Conservation (phyloP, 2,888 invertebrate genomes). For the Cremastinae sp. region DNA sequence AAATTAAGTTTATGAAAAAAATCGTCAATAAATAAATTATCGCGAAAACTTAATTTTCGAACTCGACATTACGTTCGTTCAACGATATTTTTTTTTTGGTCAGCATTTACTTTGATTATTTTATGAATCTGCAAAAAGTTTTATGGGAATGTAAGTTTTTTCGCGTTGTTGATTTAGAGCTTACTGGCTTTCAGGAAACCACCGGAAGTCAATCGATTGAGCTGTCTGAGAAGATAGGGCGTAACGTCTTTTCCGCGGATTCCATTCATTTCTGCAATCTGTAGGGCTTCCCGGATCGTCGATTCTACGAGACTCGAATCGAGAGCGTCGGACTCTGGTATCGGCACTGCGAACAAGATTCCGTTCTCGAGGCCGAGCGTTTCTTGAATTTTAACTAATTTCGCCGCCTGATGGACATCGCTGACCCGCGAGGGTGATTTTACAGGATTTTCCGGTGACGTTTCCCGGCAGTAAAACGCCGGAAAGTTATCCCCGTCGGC, state of each 20-base stretch:
- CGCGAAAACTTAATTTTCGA: too few species aligned
- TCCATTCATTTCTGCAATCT: conserved; percentile 83
- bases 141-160: too few species aligned
- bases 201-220: conserved; percentile 91
- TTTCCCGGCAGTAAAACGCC: conserved; percentile 93
- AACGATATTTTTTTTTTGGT: not conserved
- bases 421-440: conserved; percentile 87
- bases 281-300: conserved; percentile 87
- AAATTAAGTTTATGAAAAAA: too few species aligned
- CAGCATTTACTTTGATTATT: too few species aligned
- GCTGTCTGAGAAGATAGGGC: conserved; percentile 91
- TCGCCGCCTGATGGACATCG: conserved; percentile 86
- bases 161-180: conserved; percentile 73
- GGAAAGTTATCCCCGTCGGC: conserved; percentile 89
- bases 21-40: too few species aligned
- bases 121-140: too few species aligned
- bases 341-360: conserved; percentile 94
- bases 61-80: conserved; percentile 1
- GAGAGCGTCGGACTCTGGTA: conserved; percentile 88
- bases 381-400: conserved; percentile 83
- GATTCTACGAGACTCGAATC: conserved; percentile 83
- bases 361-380: conserved; percentile 85
- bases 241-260: conserved; percentile 94
- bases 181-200: conserved; percentile 93
- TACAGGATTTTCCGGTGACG: conserved; percentile 82